Evolutionary conservation across 2,888 invertebrate genomes (phyloP), one percentile per base, ranked within the genome.

Genomic region (Lepas anatifera): DNA sequence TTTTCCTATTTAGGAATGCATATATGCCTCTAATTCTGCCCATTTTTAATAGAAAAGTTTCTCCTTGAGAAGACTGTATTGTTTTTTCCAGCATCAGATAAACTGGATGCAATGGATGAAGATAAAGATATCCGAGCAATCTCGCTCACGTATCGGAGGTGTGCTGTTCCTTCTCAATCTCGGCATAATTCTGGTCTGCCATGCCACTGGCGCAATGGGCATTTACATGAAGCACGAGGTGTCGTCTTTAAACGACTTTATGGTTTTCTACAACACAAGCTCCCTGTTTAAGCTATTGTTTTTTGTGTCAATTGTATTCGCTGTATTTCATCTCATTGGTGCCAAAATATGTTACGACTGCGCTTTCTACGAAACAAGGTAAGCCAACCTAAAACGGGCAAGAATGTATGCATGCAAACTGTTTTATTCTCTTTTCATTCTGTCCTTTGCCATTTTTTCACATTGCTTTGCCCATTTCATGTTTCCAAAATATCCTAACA

Each of bases 281-380:
- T 58, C 58, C 2, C 22, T 58, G 4, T 58, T 58, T 18, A 58
- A 35, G 22, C 58, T 58, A 10, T 25, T 58, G 8, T 22, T 58
- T 3, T 58, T 32, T 22, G 13, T 58, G 32, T 58, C 58, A 1
- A 8, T 58, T 32, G 32, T 58, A 4, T 32, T 58, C 22, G 32
- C 35, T 22, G 32, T 58, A 22, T 58, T 58, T 22, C 58, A 58
- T 22, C 58, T 58, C 35, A 35, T 58, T 1, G 58, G 58, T 8
- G 58, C 58, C 6, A 58, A 58, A 58, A 58, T 58, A 58, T 58
- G 32, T 18, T 58, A 35, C 22, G 58, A 58, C 58, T 35, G 35
- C 22, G 58, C 58, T 58, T 58, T 58, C 29, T 35, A 58, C 35
- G 58, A 58, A 22, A 58, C 58, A 32, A 58, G 58, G 58, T 58